Base-by-base conservation (phyloP, 2,888 invertebrate genomes). In the Eristalinus aeneus region DNA sequence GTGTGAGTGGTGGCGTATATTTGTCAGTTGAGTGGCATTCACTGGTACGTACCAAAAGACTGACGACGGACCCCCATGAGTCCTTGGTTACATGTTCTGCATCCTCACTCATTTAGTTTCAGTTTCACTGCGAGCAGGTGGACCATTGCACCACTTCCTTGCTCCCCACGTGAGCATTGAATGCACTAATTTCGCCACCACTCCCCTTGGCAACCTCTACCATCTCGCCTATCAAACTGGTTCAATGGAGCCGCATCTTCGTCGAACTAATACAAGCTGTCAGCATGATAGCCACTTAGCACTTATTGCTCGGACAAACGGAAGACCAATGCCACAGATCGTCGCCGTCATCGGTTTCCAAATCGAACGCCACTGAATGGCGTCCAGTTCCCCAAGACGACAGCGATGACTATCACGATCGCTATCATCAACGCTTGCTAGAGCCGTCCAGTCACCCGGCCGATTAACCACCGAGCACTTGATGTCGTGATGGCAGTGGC, bases 401-500 rank as follows among this genome's bases (percentile, higher is more conserved):
- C 56, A 27, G 64, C 77, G 77, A 86, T 86, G 81, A 82, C 68
- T 81, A 86, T 86, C 81, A 81, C 86, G 86, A 86, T 86, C n/a
- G 76, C 86, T 74, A 81, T 86, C 85, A 77, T 79, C 68, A 22
- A 23, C n/a, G 8, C 3, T n/a, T 16, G 63, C 72, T 74, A 46
- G 72, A 46, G 39, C 22, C 34, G 67, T 58, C 46, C 34, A 53
- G 56, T 39, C 56, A 31, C 36, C 64, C 36, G 16, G 36, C 65
- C 56, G 20, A n/a, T 23, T 46, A 27, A 27, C 36, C 54, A 6
- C 34, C 46, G 46, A 39, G 16, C 71, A 67, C 67, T 72, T 63
- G 34, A 77, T 77, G 81, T 86, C 86, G 86, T 86, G 86, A 86
- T 86, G 81, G 73, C 86, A 86, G 81, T 86, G 86, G 86, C 86